A percentile compares a stretch with the other conserved stretches of the same genome.
These are phyloP conservation scores for Idaea biselata DNA, from an alignment of 2,888 invertebrate species.

Conservation along the genomic window DNA sequence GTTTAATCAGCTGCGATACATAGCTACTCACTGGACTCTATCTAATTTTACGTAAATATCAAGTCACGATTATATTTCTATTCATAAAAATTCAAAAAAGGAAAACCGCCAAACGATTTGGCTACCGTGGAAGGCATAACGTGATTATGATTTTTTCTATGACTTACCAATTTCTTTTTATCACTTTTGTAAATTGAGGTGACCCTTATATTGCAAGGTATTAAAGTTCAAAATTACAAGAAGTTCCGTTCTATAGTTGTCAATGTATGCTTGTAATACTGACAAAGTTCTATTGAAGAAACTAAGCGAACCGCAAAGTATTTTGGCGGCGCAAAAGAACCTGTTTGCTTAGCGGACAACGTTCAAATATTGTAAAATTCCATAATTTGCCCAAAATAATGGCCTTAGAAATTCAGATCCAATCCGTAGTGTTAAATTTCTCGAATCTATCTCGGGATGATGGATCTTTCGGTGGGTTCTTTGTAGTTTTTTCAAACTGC, in stretches of 20 bases:
- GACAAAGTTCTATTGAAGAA: conserved; percentile 59
- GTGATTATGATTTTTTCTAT: conserved; percentile 61
- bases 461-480: conserved; percentile 64
- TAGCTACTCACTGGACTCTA: conserved; percentile 16
- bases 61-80: conserved; percentile 14
- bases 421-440: conserved; percentile 76
- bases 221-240: conserved; percentile 33
- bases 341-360: conserved; percentile 72
- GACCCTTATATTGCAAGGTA: conserved; percentile 15
- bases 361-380: conserved; percentile 48
- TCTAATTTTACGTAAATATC: conserved; percentile 23
- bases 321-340: conserved; percentile 51
- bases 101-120: conserved; percentile 60
- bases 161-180: conserved; percentile 18
- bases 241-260: conserved; percentile 4
- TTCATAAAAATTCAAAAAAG: conserved; percentile 42
- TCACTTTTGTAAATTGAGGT: conserved; percentile 5
- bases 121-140: conserved; percentile 68
- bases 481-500: conserved; percentile 30
- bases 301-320: conserved; percentile 71
- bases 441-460: conserved; percentile 64
- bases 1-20: conserved; percentile 27
- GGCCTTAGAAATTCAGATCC: conserved; percentile 55
- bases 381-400: conserved; percentile 57
- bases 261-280: conserved; percentile 32